Percentiles rank a stretch among this genome's conserved stretches.
phyloP scores from a whole-genome alignment of 2,797 vertebrate genomes.

The Acipenser transmontanus region DNA sequence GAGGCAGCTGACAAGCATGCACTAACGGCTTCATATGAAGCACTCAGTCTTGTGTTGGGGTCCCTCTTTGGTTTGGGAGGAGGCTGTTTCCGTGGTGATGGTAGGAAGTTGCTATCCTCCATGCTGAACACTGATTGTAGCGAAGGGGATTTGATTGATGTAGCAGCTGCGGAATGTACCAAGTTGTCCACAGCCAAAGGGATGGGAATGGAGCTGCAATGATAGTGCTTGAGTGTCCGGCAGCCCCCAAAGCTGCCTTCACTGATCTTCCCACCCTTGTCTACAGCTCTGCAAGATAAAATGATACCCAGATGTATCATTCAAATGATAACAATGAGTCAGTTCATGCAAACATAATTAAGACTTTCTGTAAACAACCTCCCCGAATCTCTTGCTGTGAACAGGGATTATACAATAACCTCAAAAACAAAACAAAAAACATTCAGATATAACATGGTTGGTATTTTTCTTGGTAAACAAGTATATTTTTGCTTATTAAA shows the following conservation, averaged over 20 bases:
- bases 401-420: too few relatives aligned
- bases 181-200: constrained; percentile 69
- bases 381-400: constrained; percentile 30
- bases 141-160: constrained; percentile 69
- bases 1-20: constrained; percentile 78
- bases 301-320: constrained; percentile 40
- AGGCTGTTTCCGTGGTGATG: constrained; percentile 91
- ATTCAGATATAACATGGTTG: too few relatives aligned
- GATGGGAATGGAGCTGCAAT: constrained; percentile 66
- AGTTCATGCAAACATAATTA: constrained; percentile 38
- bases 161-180: constrained; percentile 55
- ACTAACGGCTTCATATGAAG: constrained; percentile 89
- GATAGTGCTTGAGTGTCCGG: constrained; percentile 64
- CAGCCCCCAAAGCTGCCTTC: constrained; percentile 53
- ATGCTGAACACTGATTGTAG: constrained; percentile 68
- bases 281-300: constrained; percentile 61
- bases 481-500: too few relatives aligned
- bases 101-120: constrained; percentile 65
- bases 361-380: constrained; percentile 38
- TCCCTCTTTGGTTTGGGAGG: constrained; percentile 96
- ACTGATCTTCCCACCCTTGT: constrained; percentile 59
- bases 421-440: too few relatives aligned
- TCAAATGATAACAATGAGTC: constrained; percentile 33
- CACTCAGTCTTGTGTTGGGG: constrained; percentile 89
- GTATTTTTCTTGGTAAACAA: too few relatives aligned